These are phyloP conservation scores for Schizaphis graminum DNA, from an alignment of 2,888 invertebrate species.

Conservation along the genomic window DNA sequence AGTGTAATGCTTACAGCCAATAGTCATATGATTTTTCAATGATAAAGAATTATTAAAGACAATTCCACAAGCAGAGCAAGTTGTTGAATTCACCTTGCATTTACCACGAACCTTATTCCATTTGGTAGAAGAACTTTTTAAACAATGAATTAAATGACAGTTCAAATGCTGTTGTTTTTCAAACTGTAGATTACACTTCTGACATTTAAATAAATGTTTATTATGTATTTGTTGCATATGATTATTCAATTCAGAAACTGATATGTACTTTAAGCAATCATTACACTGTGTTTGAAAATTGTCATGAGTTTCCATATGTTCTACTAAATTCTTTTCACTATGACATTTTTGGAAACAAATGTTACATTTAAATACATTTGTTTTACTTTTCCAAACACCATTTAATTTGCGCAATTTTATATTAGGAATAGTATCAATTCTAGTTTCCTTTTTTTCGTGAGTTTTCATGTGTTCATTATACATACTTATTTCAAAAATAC, in stretches of 20 bases:
- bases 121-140: not conserved
- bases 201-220: not conserved
- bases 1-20: not conserved
- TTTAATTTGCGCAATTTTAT: slow-evolving; percentile 43
- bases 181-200: slow-evolving; percentile 5
- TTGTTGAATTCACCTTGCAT: not conserved
- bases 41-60: not conserved
- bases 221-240: not conserved
- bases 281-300: not conserved
- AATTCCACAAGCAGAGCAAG: slow-evolving; percentile 30
- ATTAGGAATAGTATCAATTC: not conserved
- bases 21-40: not conserved
- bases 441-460: not conserved
- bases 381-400: slow-evolving; percentile 60
- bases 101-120: slow-evolving; percentile 1
- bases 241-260: not conserved
- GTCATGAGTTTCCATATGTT: slow-evolving; percentile 42
- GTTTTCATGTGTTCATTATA: not conserved
- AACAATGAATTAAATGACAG: slow-evolving; percentile 34
- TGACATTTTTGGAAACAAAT: slow-evolving; percentile 41
- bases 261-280: not conserved
- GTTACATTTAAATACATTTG: slow-evolving; percentile 32
- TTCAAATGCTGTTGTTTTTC: not conserved
- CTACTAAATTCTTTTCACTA: not conserved
- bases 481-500: not conserved